Percentiles rank a stretch among this genome's conserved stretches.
Evolutionary conservation across 2,888 invertebrate genomes (phyloP).

Genomic region (Perizoma affinitatum): DNA sequence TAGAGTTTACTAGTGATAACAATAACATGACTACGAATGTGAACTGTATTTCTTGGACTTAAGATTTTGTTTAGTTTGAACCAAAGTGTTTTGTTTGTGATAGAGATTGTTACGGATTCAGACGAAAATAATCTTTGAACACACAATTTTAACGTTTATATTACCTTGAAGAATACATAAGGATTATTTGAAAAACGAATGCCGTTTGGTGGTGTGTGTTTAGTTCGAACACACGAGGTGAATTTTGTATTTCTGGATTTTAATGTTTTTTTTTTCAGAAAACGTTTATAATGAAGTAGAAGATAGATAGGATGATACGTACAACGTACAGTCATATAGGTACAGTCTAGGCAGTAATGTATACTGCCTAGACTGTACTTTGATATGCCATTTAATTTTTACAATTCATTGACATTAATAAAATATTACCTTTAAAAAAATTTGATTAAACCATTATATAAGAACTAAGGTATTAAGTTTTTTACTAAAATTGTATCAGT

Average conservation of each 20-base stretch:
- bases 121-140: constrained; percentile 12
- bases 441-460: no score
- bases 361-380: no score
- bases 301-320: no score
- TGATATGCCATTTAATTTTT: no score
- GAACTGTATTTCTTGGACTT: not conserved
- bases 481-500: no score
- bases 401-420: not conserved
- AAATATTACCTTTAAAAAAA: not conserved
- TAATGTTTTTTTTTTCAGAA: no score
- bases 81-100: constrained; percentile 22
- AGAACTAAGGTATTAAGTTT: no score
- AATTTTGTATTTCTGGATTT: constrained; percentile 17
- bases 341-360: no score
- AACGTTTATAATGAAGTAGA: no score
- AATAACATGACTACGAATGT: not conserved
- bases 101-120: constrained; percentile 13
- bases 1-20: constrained; percentile 34
- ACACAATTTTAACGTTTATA: not conserved
- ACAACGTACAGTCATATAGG: no score
- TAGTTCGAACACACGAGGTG: constrained; percentile 33
- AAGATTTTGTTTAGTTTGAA: constrained; percentile 9
- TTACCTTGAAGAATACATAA: constrained; percentile 15
- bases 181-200: constrained; percentile 42
- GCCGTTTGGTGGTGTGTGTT: constrained; percentile 35